phyloP scores from a whole-genome alignment of 2,113 vertebrate genomes.

The Protomyctophum bolini region DNA sequence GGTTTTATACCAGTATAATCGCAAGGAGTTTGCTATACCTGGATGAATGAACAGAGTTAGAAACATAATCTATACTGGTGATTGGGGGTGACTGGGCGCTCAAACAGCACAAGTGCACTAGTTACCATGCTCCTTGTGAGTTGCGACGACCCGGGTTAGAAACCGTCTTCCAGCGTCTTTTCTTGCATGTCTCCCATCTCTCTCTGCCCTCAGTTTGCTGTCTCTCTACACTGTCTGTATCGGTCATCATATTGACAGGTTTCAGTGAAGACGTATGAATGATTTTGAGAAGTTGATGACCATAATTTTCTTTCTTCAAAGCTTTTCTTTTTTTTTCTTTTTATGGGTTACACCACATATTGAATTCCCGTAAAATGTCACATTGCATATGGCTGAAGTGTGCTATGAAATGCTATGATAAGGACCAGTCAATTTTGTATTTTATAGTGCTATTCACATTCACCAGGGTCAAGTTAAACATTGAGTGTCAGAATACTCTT shows the following conservation, averaged over 20 bases:
- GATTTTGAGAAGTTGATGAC: slow-evolving; percentile 37
- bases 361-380: slow-evolving; percentile 56
- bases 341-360: slow-evolving; percentile 40
- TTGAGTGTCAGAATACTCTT: slow-evolving; percentile 58
- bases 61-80: too few species aligned
- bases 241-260: slow-evolving; percentile 41
- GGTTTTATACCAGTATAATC: not conserved
- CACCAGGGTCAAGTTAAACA: slow-evolving; percentile 61
- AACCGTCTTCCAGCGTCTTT: too few species aligned
- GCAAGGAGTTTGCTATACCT: too few species aligned
- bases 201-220: too few species aligned
- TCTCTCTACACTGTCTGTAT: not conserved
- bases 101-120: too few species aligned
- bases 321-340: slow-evolving; percentile 45
- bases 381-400: slow-evolving; percentile 60
- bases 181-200: too few species aligned
- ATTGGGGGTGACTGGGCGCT: too few species aligned
- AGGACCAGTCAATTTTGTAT: slow-evolving; percentile 67
- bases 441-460: slow-evolving; percentile 55
- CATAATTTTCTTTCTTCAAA: too few species aligned
- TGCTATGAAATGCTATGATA: slow-evolving; percentile 61
- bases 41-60: too few species aligned
- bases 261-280: slow-evolving; percentile 22
- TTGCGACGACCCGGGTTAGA: too few species aligned
- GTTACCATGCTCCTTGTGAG: too few species aligned